Evolutionary conservation across 2,888 invertebrate species (phyloP), one percentile per base, ranked within the genome.

Genomic region (Drosophila paranaensis): DNA sequence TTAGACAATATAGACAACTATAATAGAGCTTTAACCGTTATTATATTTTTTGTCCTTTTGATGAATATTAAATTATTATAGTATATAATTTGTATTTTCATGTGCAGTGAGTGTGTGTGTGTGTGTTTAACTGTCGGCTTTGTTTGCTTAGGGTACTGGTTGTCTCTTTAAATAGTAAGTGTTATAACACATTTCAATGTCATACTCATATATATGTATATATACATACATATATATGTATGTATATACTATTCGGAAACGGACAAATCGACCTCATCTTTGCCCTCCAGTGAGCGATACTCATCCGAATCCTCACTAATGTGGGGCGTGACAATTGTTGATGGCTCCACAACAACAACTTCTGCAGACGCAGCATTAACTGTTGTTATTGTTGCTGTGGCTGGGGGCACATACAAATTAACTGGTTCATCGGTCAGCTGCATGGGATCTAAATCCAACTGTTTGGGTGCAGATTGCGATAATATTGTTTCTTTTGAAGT

Each of bases 221-320:
- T 50, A 50, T 69, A 71, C 55, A 75, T 55, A 78, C 68, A 66
- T 70, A 69, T 57, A 55, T 51, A 50, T 54, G 68, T 60, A 64
- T 60, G 58, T 61, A 62, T 72, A 27, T 75, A 90, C 87, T 91
- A 91, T 87, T 90, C 91, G 70, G 84, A 90, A 77, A 89, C 82
- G 58, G 91, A 81, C 83, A 91, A 93, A 77, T 92, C 91, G 54
- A 78, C 81, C 60, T 92, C 92, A 60, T 92, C 92, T 84, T 91
- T 92, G 71, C 90, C 90, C 79, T 93, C 93, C 71, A 93, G 89
- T 54, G 93, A 93, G 56, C 93, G 92, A 89, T 93, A 93, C 75
- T 93, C 93, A 86, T 93, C 93, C 6, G 93, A 93, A 82, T 93
- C 93, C 68, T 91, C 91, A 65, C 90, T 90, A 45, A 85, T 68